Conservation (phyloP, 2,888 invertebrate species). For the Celastrina argiolus region DNA sequence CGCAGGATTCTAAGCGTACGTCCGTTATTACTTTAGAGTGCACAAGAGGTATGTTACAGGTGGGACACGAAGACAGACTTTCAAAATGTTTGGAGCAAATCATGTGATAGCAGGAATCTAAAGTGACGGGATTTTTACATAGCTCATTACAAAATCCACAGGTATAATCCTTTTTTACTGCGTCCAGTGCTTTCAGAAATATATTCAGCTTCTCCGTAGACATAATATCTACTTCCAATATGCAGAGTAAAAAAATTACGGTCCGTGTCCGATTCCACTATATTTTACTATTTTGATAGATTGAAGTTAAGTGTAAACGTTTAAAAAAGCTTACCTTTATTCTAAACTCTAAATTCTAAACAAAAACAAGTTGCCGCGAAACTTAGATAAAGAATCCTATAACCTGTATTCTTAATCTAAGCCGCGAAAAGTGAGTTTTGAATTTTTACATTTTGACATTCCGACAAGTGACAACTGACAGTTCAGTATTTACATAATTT, state of each 20-base stretch:
- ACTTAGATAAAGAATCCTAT: too few relatives aligned
- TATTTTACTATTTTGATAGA: background rate
- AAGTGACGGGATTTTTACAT: conserved; percentile 56
- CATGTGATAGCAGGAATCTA: conserved; percentile 65
- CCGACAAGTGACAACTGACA: too few relatives aligned
- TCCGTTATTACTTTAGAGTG: conserved; percentile 47
- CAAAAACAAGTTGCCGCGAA: too few relatives aligned
- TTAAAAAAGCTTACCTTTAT: too few relatives aligned
- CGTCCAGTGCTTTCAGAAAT: conserved; percentile 56
- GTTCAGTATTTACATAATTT: too few relatives aligned
- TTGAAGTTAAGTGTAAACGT: background rate
- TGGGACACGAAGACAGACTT: conserved; percentile 50
- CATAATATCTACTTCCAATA: conserved; percentile 36
- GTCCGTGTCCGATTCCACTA: background rate
- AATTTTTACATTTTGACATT: too few relatives aligned
- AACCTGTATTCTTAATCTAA: too few relatives aligned
- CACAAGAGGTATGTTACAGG: conserved; percentile 48
- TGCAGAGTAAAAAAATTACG: background rate
- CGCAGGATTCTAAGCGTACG: conserved; percentile 44
- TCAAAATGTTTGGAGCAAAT: conserved; percentile 59
- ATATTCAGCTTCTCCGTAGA: conserved; percentile 42
- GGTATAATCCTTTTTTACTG: conserved; percentile 52
- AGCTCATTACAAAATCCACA: conserved; percentile 57
- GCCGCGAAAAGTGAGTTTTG: too few relatives aligned
- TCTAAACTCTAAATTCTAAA: too few relatives aligned